Base-by-base conservation (phyloP, 92 coral and sea anemone genomes). In the Metridium senile region DNA sequence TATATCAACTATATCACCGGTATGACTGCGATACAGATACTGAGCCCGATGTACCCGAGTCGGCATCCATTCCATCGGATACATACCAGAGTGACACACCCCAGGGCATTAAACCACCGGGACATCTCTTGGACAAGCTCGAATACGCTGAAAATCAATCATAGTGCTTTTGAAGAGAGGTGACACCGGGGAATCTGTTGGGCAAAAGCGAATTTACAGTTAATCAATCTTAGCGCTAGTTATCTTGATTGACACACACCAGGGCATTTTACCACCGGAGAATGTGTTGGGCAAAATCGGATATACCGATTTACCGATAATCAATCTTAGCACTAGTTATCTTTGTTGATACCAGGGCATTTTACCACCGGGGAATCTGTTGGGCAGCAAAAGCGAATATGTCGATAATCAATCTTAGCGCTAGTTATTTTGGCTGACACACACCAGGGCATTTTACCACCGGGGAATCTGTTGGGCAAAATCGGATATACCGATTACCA, bases 11-110 rank as follows among this genome's bases (percentile, higher is more conserved):
- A 25, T 92, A 88, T 49, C 75, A 88, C 10, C 71, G 74, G 17
- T 91, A 88, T 26, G 97, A 91, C 11, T 68, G 88, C 22, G 97
- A 88, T 19, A 91, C 93, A 23, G 97, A 91, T 32, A 58, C 78
- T 25, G 97, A 91, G 70, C 58, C 45, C 58, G 72, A 74, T 34
- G 68, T 28, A 49, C 72, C 71, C 20, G 69, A 63, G 6, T 1
- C n/a, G 21, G 69, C 69, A 13, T 6, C 69, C 23, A 28, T 63
- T 13, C 69, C 69, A 13, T 28, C 69, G 17, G 69, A 63, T 16
- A 28, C 45, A 1, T 28, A 26, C 16, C 32, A 59, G 13, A 21
- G 23, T 16, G 61, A 54, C 61, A 54, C 61, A 54, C 26, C n/a
- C 26, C 61, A 17, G 61, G 22, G 26, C 8, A 19, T 13, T 3